Base-by-base conservation (phyloP, 2,888 invertebrate species). In the Erebia aethiops region DNA sequence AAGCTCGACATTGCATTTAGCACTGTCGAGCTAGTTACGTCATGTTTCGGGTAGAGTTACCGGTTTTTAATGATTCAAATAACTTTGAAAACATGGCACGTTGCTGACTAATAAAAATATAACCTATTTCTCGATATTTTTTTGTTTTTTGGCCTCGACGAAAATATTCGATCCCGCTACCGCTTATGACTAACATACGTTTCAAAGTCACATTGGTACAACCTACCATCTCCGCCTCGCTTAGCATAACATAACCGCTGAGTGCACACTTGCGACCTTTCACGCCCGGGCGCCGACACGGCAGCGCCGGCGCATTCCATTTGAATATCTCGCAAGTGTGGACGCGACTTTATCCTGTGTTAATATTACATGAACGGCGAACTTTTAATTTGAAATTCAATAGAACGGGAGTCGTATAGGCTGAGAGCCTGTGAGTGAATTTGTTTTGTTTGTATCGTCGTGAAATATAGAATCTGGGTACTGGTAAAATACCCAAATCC, bases 301-400 rank as follows among this genome's bases (percentile, higher is more conserved):
- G 58, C 79, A 78, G 81, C 84, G 85, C 87, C 77, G 79, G 84
- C 85, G 88, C 87, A 87, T 83, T 77, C 79, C 76, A 87, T 87
- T 86, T 85, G 83, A 87, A 89, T 87, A 85, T 83, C 80, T 78
- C 79, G 78, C 79, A 71, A 57, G 67, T 73, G 81, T 77, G 82
- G 78, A 79, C 81, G 76, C 77, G 72, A 79, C 84, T 81, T 85
- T 87, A 87, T 77, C 75, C 74, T 72, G 77, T 77, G 87, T 90
- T 87, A 89, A 90, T 90, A 90, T 90, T 89, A 87, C 89, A 90
- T 90, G 88, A 88, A 85, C 80, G 62, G 49, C 78, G 82, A 81
- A 84, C 84, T 86, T 87, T 86, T 83, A 83, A 85, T 87, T 87
- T 88, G 75, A 84, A 88, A 87, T 84, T 86, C 85, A 80, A 79